phyloP scores from a whole-genome alignment of 2,888 invertebrate genomes.

The Meiosimyza platycephala region DNA sequence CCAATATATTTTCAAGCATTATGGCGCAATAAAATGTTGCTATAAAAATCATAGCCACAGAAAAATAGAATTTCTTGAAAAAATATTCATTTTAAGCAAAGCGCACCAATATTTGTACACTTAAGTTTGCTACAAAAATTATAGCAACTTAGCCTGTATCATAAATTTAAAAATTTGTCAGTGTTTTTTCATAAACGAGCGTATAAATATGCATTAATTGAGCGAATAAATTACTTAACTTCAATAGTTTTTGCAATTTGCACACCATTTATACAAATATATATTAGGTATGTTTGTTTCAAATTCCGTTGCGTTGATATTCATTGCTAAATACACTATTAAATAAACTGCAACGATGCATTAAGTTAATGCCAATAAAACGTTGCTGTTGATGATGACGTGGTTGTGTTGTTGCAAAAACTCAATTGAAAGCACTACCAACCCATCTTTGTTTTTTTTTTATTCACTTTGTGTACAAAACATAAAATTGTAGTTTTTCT shows the following conservation, averaged over 20 bases:
- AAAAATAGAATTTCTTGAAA: background rate
- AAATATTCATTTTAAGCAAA: background rate
- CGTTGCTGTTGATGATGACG: constrained; percentile 5
- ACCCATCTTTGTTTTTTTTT: too few species aligned
- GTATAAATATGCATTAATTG: too few species aligned
- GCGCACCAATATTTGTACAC: background rate
- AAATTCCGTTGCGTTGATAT: background rate
- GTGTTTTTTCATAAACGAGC: too few species aligned
- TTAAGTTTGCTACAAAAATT: background rate
- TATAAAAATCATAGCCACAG: background rate
- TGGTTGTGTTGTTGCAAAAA: background rate
- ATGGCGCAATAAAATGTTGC: background rate
- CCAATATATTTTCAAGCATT: too few species aligned
- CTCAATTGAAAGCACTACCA: background rate
- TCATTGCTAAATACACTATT: constrained; percentile 41
- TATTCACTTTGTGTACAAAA: too few species aligned
- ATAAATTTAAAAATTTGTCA: too few species aligned
- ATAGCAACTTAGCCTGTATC: background rate
- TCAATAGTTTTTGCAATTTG: too few species aligned
- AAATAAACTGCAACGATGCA: constrained; percentile 55
- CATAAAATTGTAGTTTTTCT: background rate
- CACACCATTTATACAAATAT: background rate
- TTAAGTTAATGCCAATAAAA: constrained; percentile 55
- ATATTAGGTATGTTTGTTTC: background rate
- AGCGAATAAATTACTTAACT: too few species aligned